Percentiles rank a stretch among this genome's conserved stretches.
Evolutionary conservation across 1,140 invertebrate species (phyloP).

Genomic region (Drosophila nebulosa): DNA sequence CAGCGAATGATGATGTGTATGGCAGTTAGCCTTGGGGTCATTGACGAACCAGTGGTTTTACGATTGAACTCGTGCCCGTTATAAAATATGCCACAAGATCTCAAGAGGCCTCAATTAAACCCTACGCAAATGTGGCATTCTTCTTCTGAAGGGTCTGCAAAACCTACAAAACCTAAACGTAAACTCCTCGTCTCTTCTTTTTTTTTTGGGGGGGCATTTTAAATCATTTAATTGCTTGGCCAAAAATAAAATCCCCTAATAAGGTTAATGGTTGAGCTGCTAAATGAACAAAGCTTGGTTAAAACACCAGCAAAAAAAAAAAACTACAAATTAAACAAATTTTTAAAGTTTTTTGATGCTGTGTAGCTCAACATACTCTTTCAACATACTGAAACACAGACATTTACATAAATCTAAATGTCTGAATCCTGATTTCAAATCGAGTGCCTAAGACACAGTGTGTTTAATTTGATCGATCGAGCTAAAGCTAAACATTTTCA

Average conservation of each 20-base stretch:
- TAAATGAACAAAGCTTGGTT: neutral
- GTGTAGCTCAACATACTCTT: neutral
- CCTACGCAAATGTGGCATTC: neutral
- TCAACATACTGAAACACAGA: neutral
- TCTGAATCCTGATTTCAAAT: neutral
- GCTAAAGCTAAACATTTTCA: neutral
- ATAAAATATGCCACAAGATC: constrained; percentile 21
- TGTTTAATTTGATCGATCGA: neutral
- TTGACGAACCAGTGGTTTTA: constrained; percentile 37
- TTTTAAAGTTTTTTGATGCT: neutral
- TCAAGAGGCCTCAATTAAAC: neutral
- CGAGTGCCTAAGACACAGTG: neutral
- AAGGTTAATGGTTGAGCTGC: neutral
- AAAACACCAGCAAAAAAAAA: neutral
- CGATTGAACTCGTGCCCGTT: constrained; percentile 31
- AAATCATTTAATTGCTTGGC: neutral
- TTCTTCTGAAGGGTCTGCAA: neutral
- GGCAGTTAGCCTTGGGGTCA: constrained; percentile 30
- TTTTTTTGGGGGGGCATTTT: neutral
- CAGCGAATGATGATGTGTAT: constrained; percentile 26
- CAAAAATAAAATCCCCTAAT: neutral
- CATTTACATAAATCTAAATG: neutral
- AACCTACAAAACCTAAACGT: neutral
- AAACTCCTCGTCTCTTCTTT: neutral
- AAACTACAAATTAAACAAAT: neutral